A percentile compares a stretch with the other conserved stretches of the same genome.
Evolutionary conservation across 1,140 invertebrate species (phyloP).

Genomic region (Linepithema humile): DNA sequence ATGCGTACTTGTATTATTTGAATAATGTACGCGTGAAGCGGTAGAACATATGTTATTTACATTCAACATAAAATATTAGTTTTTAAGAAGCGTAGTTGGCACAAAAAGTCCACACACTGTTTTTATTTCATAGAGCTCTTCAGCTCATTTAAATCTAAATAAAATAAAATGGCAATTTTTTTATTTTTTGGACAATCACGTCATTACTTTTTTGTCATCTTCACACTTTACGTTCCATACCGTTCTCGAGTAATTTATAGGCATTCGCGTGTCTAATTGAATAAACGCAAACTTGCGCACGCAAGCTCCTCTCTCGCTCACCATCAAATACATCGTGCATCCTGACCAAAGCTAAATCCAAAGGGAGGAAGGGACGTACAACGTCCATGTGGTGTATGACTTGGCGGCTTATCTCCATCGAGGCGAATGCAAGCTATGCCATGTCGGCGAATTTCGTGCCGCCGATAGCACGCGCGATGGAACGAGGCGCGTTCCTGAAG

Average conservation of each 20-base stretch:
- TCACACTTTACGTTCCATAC: neutral
- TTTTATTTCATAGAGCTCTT: neutral
- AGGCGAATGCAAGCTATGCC: conserved; percentile 61
- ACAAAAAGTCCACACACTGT: too few species aligned
- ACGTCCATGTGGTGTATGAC: conserved; percentile 12
- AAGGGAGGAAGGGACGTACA: neutral
- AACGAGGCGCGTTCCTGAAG: conserved; percentile 67
- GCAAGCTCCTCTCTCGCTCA: conserved; percentile 37
- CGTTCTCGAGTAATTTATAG: neutral
- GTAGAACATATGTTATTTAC: neutral
- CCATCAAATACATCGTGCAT: neutral
- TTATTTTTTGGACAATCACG: neutral
- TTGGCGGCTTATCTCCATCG: conserved; percentile 57
- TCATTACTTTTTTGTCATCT: neutral
- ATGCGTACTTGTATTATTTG: neutral
- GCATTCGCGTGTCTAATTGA: neutral
- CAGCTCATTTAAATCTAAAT: too few species aligned
- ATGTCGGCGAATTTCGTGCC: conserved; percentile 59
- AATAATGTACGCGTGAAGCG: conserved; percentile 3
- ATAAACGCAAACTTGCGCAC: neutral
- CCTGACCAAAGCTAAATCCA: neutral
- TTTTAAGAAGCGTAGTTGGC: too few species aligned
- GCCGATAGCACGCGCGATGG: conserved; percentile 60
- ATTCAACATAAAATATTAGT: neutral
- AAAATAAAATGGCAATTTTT: too few species aligned